phyloP scores from a whole-genome alignment of 2,113 vertebrate species.

The Sisor rabdophorus region DNA sequence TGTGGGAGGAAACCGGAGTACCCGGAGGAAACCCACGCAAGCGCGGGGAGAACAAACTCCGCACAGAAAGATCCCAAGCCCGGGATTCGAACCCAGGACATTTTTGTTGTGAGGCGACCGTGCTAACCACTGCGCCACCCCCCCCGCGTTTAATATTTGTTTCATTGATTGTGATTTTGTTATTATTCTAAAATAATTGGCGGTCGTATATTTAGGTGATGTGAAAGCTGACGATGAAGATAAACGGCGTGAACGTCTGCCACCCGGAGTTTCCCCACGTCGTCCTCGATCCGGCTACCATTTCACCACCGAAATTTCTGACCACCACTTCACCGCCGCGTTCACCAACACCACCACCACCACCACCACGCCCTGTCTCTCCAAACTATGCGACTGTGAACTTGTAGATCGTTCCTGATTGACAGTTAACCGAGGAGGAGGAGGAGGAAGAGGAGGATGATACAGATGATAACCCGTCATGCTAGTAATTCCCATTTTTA shows the following conservation, averaged over 20 bases:
- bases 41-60: too few species aligned
- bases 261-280: conserved; percentile 32
- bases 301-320: conserved; percentile 57
- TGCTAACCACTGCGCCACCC: too few species aligned
- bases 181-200: neutral
- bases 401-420: conserved; percentile 77
- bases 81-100: too few species aligned
- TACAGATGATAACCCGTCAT: conserved; percentile 60
- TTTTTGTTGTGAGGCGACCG: too few species aligned
- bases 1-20: too few species aligned
- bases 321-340: conserved; percentile 62
- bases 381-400: conserved; percentile 98
- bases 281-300: neutral
- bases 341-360: too few species aligned
- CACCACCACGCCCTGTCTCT: conserved; percentile 55
- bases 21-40: too few species aligned
- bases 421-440: conserved; percentile 60
- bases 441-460: conserved; percentile 72
- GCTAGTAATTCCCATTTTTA: conserved; percentile 53
- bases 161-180: neutral
- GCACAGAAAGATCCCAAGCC: too few species aligned
- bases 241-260: neutral
- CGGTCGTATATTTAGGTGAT: conserved; percentile 59
- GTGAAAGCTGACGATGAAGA: conserved; percentile 52
- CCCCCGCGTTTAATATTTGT: too few species aligned